These are phyloP conservation scores for Fabriciana adippe DNA, from an alignment of 2,888 invertebrate species.

Conservation along the genomic window DNA sequence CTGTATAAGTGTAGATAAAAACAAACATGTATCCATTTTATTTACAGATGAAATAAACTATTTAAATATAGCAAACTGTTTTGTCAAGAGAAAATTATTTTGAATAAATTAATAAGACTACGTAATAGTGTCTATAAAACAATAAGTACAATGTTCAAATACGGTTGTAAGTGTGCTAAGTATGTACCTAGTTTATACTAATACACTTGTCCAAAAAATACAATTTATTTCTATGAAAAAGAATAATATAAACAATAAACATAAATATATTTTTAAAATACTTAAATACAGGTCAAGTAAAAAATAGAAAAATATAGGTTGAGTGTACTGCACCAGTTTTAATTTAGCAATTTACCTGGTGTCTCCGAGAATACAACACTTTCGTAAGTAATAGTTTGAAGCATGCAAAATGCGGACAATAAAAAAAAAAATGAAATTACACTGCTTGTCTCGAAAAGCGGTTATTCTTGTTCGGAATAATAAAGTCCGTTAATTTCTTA, in stretches of 20 bases:
- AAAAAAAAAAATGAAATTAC: constrained; percentile 42
- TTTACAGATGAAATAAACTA: constrained; percentile 23
- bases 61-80: constrained; percentile 1
- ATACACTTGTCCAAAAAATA: background rate
- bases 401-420: constrained; percentile 12
- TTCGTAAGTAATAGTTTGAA: constrained; percentile 43
- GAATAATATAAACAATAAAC: constrained; percentile 21
- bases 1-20: constrained; percentile 27
- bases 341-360: constrained; percentile 48
- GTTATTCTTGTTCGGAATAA: constrained; percentile 44
- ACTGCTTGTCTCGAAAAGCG: constrained; percentile 40
- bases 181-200: background rate
- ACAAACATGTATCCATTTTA: constrained; percentile 20
- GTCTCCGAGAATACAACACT: constrained; percentile 32
- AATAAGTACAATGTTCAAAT: constrained; percentile 4
- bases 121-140: background rate
- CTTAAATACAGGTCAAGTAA: constrained; percentile 26
- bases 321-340: constrained; percentile 33
- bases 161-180: too few relatives aligned
- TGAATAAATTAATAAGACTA: constrained; percentile 5
- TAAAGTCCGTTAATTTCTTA: constrained; percentile 37
- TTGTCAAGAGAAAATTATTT: constrained; percentile 6
- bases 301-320: constrained; percentile 25
- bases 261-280: constrained; percentile 19
- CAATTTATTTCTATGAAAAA: constrained; percentile 5